A percentile compares a stretch with the other conserved stretches of the same genome.
phyloP scores from a whole-genome alignment of 2,797 vertebrate genomes.

The Hemibagrus guttatus region DNA sequence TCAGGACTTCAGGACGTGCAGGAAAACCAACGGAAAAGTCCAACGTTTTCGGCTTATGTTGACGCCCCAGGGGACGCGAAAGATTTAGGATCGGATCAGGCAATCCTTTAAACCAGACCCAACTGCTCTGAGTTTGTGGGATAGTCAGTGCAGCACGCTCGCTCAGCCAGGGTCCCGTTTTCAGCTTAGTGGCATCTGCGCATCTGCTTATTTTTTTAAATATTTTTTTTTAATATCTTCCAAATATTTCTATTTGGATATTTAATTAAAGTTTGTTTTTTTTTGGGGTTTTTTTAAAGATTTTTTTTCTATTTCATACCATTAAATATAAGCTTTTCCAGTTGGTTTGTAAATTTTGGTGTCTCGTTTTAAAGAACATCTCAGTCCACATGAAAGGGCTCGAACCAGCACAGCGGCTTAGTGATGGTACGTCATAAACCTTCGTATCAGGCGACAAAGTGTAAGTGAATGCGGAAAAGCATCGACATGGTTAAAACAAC shows the following conservation, averaged over 20 bases:
- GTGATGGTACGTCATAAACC: neutral
- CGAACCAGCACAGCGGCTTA: neutral
- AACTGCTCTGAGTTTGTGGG: constrained; percentile 46
- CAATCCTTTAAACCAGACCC: constrained; percentile 58
- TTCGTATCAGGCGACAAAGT: neutral
- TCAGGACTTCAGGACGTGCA: constrained; percentile 47
- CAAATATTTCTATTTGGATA: no score
- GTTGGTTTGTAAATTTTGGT: neutral
- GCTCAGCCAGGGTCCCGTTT: constrained; percentile 38
- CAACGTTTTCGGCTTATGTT: constrained; percentile 49
- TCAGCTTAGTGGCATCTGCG: constrained; percentile 33
- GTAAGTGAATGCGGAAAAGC: neutral
- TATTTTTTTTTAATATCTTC: no score
- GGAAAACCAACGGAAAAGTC: constrained; percentile 48
- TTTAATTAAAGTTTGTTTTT: no score
- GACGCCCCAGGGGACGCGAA: constrained; percentile 49
- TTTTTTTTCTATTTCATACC: no score
- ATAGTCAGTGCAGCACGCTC: constrained; percentile 23
- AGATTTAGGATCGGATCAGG: constrained; percentile 34
- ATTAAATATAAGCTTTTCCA: neutral
- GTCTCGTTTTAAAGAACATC: neutral
- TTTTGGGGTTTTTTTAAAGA: no score
- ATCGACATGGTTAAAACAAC: neutral
- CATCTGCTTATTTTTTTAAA: neutral
- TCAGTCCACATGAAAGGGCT: neutral